These are phyloP conservation scores for Otus sunia DNA, from an alignment of 2,113 vertebrate species.

Conservation along the genomic window DNA sequence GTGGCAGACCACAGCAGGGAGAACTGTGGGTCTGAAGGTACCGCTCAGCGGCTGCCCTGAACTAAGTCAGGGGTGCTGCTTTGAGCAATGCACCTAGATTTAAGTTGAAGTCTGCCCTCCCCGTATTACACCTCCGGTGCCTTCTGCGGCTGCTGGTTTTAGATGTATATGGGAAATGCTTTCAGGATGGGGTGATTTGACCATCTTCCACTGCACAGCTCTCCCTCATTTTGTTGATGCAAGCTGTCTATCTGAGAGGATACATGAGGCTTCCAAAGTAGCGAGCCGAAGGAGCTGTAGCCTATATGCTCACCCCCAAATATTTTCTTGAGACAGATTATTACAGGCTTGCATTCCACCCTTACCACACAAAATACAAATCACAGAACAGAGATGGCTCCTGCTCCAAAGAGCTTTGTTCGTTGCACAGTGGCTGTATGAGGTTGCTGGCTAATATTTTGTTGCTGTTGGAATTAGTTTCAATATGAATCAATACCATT, in stretches of 20 bases:
- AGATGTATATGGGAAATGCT: neutral
- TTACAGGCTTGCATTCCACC: neutral
- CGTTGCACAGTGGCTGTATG: neutral
- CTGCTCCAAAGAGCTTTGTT: neutral
- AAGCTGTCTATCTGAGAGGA: neutral
- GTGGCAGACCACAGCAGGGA: neutral
- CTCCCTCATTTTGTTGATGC: neutral
- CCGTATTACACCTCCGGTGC: neutral
- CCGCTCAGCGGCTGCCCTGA: neutral
- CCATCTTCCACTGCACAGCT: neutral
- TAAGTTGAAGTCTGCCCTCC: neutral
- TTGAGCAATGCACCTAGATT: accelerated
- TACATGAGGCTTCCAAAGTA: neutral
- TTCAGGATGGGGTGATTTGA: neutral
- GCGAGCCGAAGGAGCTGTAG: neutral
- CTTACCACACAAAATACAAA: neutral
- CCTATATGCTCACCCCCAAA: neutral
- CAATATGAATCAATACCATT: neutral
- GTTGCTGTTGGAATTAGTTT: conserved; percentile 50
- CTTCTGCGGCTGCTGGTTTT: neutral
- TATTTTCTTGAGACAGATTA: conserved; percentile 2
- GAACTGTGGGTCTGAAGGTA: neutral
- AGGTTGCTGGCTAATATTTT: conserved; percentile 36
- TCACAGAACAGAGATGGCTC: neutral
- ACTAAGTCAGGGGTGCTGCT: neutral